These are phyloP conservation scores for Mallotus villosus DNA, from an alignment of 2,797 vertebrate species.

Conservation along the genomic window DNA sequence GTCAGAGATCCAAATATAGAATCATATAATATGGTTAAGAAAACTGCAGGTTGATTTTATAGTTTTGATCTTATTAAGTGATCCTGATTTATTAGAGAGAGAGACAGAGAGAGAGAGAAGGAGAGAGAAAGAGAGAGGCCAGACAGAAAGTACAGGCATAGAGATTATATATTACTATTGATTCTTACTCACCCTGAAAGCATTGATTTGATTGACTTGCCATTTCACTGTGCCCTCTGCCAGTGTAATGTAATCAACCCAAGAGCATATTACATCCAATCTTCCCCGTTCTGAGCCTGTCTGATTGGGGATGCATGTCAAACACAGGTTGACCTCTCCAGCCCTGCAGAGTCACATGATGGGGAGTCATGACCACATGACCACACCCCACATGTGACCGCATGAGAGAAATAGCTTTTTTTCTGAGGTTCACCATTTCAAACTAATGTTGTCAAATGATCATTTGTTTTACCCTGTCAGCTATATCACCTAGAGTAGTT, in stretches of 20 bases:
- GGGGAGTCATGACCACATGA: too few species aligned
- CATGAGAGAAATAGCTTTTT: neutral
- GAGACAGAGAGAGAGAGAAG: constrained; percentile 58
- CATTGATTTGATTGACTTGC: constrained; percentile 77
- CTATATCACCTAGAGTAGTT: neutral
- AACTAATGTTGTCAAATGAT: too few species aligned
- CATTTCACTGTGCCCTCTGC: constrained; percentile 62
- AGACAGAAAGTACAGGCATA: constrained; percentile 73
- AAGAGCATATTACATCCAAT: constrained; percentile 72
- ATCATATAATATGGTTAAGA: constrained; percentile 45
- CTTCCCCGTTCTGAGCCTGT: constrained; percentile 55
- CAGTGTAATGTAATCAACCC: constrained; percentile 78
- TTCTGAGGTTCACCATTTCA: too few species aligned
- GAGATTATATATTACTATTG: constrained; percentile 76
- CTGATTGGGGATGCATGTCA: constrained; percentile 39
- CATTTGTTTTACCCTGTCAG: neutral
- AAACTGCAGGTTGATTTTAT: too few species aligned
- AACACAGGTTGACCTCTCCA: constrained; percentile 60
- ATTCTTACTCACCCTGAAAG: constrained; percentile 72
- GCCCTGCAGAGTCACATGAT: constrained; percentile 59
- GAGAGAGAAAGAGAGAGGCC: constrained; percentile 17
- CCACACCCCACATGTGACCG: constrained; percentile 6
- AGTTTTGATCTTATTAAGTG: too few species aligned
- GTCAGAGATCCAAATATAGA: constrained; percentile 52
- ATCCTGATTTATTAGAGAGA: constrained; percentile 32